These are phyloP conservation scores for Cryptocheilus praepositus DNA, from an alignment of 2,888 invertebrate genomes.

Conservation along the genomic window DNA sequence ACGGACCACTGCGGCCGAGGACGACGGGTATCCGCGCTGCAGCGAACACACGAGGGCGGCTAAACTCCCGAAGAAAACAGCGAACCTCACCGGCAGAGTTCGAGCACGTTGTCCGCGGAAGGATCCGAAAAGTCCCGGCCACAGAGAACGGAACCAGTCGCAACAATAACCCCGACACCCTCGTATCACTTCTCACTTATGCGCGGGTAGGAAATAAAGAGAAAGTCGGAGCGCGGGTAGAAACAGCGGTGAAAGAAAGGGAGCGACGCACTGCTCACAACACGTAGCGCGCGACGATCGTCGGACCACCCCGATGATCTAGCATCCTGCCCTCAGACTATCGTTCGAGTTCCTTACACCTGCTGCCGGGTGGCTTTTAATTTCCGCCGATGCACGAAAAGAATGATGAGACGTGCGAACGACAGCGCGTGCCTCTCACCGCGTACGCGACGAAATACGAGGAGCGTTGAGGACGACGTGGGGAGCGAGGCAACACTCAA, in stretches of 20 bases:
- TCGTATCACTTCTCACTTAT: not conserved
- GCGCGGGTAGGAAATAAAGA: not conserved
- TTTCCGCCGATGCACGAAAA: no score
- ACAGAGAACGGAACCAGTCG: no score
- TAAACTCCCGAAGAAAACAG: not conserved
- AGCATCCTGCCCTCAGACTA: slow-evolving; percentile 30
- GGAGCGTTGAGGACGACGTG: not conserved
- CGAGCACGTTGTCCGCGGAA: not conserved
- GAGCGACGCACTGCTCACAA: slow-evolving; percentile 26
- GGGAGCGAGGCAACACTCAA: slow-evolving; percentile 9
- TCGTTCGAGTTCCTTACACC: slow-evolving; percentile 12
- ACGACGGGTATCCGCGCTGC: slow-evolving; percentile 6
- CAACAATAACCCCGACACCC: no score
- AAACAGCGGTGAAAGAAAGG: not conserved
- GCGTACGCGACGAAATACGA: not conserved
- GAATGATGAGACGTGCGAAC: not conserved
- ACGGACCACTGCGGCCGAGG: slow-evolving; percentile 15
- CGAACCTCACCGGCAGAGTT: not conserved
- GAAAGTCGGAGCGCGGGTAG: not conserved
- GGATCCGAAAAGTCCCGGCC: no score
- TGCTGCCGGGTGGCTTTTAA: not conserved
- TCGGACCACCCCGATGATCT: slow-evolving; percentile 38
- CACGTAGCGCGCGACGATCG: slow-evolving; percentile 28
- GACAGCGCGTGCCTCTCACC: not conserved
- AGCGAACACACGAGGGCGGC: not conserved